These are phyloP conservation scores for Hybognathus amarus DNA, from an alignment of 2,797 vertebrate genomes.

Conservation along the genomic window DNA sequence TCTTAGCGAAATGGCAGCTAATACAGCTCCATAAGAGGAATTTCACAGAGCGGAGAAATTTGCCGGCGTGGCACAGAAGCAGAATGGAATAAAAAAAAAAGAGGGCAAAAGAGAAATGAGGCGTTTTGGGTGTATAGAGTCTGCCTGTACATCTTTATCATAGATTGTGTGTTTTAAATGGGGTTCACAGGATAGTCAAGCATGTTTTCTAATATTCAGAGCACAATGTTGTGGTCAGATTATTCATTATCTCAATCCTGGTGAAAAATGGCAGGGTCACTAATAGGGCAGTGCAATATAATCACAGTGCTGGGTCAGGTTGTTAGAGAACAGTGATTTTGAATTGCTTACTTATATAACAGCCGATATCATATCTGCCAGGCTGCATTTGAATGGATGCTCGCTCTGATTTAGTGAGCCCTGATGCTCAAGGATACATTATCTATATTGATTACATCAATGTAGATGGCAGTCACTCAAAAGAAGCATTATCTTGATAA, in stretches of 20 bases:
- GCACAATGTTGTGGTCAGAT: not conserved
- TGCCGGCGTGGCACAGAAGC: constrained; percentile 21
- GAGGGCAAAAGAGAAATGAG: not conserved
- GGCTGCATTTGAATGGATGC: constrained; percentile 27
- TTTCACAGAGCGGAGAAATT: constrained; percentile 49
- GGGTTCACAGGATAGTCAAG: not conserved
- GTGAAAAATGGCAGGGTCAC: constrained; percentile 19
- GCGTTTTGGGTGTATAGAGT: not conserved
- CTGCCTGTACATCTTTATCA: not conserved
- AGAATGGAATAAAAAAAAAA: constrained; percentile 11
- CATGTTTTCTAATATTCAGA: constrained; percentile 5
- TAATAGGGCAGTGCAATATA: constrained; percentile 25
- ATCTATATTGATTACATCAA: constrained; percentile 54
- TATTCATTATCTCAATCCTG: constrained; percentile 11
- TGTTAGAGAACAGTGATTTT: constrained; percentile 45
- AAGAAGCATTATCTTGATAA: constrained; percentile 61
- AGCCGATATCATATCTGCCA: constrained; percentile 17
- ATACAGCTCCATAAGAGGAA: constrained; percentile 34
- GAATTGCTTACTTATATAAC: constrained; percentile 43
- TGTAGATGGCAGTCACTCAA: constrained; percentile 58
- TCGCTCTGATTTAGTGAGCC: constrained; percentile 46
- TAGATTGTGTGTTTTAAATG: not conserved
- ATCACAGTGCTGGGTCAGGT: constrained; percentile 31
- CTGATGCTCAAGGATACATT: constrained; percentile 56
- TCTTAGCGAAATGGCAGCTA: constrained; percentile 44